These are phyloP conservation scores for Microdon myrmicae DNA, from an alignment of 2,888 invertebrate genomes.

Conservation along the genomic window DNA sequence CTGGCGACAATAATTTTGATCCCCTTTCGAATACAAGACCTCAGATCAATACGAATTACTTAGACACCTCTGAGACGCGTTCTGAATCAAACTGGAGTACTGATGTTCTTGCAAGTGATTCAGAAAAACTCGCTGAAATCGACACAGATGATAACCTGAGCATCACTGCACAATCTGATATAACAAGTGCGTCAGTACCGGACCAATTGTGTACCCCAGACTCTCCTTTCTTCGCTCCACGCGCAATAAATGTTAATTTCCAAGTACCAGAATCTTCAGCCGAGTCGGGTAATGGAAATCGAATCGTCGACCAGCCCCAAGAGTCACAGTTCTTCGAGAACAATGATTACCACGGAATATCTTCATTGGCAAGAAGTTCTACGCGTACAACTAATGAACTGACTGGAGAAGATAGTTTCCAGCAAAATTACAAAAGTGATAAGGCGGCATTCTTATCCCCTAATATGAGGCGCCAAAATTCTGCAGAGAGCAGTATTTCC, in stretches of 20 bases:
- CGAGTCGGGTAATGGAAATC: constrained; percentile 13
- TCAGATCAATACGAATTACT: constrained; percentile 64
- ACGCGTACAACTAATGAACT: constrained; percentile 64
- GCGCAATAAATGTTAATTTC: constrained; percentile 50
- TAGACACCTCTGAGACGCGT: constrained; percentile 90
- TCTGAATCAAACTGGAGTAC: constrained; percentile 98
- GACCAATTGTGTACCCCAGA: constrained; percentile 55
- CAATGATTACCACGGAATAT: constrained; percentile 59
- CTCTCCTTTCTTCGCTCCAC: constrained; percentile 56
- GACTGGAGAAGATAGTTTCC: constrained; percentile 63
- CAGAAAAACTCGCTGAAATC: constrained; percentile 88
- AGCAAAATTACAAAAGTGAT: constrained; percentile 65
- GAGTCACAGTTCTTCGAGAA: constrained; percentile 64
- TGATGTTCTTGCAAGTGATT: constrained; percentile 93
- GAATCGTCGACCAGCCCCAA: constrained; percentile 58
- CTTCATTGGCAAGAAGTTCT: constrained; percentile 64
- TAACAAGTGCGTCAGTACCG: constrained; percentile 74
- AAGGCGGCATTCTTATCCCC: constrained; percentile 59
- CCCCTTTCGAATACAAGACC: constrained; percentile 58
- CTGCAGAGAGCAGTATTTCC: constrained; percentile 66
- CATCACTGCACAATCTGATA: constrained; percentile 79
- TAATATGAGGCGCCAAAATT: constrained; percentile 65
- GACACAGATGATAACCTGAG: constrained; percentile 75
- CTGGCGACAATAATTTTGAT: constrained; percentile 66
- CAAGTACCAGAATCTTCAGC: constrained; percentile 52